Conservation (phyloP, 92 coral and sea anemone genomes). For the Heteractis magnifica region DNA sequence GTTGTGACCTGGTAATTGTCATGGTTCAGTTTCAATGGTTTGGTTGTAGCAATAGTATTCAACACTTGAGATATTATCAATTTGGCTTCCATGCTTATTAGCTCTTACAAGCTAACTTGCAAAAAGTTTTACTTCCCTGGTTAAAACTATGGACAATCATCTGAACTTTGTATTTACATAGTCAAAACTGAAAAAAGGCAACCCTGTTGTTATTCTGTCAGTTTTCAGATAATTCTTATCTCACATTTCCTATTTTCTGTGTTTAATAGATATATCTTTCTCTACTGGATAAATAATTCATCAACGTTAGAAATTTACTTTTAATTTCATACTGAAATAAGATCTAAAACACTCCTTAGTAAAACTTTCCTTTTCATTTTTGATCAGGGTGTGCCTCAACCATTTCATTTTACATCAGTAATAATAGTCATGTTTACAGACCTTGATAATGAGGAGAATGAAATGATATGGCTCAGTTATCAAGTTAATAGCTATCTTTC, state of each 20-base stretch:
- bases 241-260: background rate
- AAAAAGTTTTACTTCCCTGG: background rate
- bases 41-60: conserved; percentile 22
- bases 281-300: background rate
- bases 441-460: background rate
- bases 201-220: background rate
- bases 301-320: background rate
- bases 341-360: background rate
- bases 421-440: background rate
- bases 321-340: background rate
- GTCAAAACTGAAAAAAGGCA: background rate
- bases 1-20: conserved; percentile 31
- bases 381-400: background rate
- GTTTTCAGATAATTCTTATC: background rate
- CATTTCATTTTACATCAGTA: background rate
- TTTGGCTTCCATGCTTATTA: background rate
- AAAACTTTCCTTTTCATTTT: background rate
- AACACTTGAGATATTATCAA: conserved; percentile 30
- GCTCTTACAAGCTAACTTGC: background rate
- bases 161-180: background rate
- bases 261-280: background rate
- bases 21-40: conserved; percentile 30
- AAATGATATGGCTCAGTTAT: background rate
- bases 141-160: background rate
- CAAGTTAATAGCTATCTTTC: background rate